phyloP scores from a whole-genome alignment of 2,113 vertebrate genomes.

The Chloroceryle aenea region DNA sequence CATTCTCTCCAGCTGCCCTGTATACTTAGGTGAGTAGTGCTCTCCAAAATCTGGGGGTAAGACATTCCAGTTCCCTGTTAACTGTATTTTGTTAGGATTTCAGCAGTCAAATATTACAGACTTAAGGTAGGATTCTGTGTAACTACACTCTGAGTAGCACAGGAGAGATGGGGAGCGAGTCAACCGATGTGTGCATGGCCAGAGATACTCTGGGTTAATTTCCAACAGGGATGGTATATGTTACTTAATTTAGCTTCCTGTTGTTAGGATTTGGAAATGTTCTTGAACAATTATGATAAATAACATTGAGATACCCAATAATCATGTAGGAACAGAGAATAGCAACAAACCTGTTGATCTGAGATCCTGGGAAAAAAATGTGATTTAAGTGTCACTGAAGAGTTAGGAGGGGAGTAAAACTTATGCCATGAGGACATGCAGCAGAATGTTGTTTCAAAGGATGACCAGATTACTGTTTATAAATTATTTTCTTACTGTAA shows the following conservation, averaged over 20 bases:
- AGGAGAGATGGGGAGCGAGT: neutral
- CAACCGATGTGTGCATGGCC: neutral
- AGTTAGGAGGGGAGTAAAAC: neutral
- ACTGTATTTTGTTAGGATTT: neutral
- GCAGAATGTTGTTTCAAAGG: neutral
- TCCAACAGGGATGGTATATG: neutral
- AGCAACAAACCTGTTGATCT: neutral
- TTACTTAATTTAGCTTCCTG: neutral
- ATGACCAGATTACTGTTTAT: neutral
- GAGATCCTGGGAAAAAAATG: neutral
- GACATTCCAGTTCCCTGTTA: rapidly evolving
- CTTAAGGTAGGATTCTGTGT: neutral
- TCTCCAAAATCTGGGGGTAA: too few species aligned
- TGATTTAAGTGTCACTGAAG: neutral
- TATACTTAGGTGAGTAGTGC: too few species aligned
- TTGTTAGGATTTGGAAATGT: neutral
- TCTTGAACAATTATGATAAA: neutral
- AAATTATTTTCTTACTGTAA: neutral
- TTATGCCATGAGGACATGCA: neutral
- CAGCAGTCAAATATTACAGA: neutral
- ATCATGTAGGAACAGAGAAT: neutral
- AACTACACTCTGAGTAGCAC: neutral
- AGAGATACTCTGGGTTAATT: neutral
- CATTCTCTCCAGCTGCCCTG: neutral
- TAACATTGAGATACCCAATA: neutral